Percentiles rank a stretch among this genome's conserved stretches.
Evolutionary conservation across 2,888 invertebrate genomes (phyloP).

Genomic region (Ichneumoninae sp.): DNA sequence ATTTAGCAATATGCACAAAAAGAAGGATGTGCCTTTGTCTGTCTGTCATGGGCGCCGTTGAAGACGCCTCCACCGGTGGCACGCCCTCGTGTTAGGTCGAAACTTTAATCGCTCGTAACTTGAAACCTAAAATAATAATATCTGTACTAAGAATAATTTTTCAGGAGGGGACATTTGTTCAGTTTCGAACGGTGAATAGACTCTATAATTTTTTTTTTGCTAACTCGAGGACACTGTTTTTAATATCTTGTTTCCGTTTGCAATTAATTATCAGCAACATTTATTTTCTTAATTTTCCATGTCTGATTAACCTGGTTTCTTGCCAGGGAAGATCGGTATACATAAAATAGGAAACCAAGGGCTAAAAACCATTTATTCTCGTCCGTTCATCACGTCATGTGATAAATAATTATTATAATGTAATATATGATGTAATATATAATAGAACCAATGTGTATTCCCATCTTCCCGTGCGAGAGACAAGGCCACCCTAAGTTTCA

Average conservation of each 20-base stretch:
- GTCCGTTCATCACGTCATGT: slow-evolving; percentile 60
- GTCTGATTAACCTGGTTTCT: slow-evolving; percentile 46
- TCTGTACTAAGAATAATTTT: background rate
- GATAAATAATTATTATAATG: slow-evolving; percentile 48
- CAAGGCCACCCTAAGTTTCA: slow-evolving; percentile 5
- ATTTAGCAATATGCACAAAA: no score
- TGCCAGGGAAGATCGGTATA: slow-evolving; percentile 69
- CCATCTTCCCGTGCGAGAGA: slow-evolving; percentile 64
- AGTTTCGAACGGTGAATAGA: background rate
- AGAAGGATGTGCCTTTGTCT: background rate
- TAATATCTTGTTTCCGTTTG: background rate
- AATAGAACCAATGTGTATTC: slow-evolving; percentile 64
- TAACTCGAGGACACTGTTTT: background rate
- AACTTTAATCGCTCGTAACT: background rate
- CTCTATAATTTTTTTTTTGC: background rate
- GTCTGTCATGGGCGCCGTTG: background rate
- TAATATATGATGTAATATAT: slow-evolving; percentile 67
- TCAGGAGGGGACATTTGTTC: background rate
- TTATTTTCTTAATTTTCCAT: slow-evolving; percentile 66
- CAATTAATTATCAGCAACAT: slow-evolving; percentile 51
- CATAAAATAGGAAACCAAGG: slow-evolving; percentile 26
- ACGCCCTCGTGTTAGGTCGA: background rate
- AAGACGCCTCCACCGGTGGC: background rate
- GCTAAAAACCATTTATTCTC: slow-evolving; percentile 49
- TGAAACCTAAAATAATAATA: background rate